Conservation (phyloP, 1,140 invertebrate genomes). For the Aphelenchoides avenae region DNA sequence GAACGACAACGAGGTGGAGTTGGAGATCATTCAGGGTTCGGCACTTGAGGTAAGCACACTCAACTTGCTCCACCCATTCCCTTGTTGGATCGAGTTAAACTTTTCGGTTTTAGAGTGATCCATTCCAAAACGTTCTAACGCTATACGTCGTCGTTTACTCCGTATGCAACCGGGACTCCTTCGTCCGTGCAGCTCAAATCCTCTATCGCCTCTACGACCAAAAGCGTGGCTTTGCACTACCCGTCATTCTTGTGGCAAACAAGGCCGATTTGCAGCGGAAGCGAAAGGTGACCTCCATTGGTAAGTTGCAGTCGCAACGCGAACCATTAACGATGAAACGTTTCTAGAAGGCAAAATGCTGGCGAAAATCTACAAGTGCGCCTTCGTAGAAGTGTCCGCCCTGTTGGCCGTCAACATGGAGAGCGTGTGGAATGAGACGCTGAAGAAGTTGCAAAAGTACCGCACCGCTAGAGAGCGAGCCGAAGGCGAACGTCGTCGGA, state of each 20-base stretch:
- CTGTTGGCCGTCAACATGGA: constrained; percentile 51
- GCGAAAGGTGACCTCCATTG: constrained; percentile 37
- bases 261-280: constrained; percentile 50
- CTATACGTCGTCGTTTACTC: constrained; percentile 45
- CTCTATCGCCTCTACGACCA: constrained; percentile 43
- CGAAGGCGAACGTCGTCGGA: too few relatives aligned
- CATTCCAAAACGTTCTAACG: constrained; percentile 27
- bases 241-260: constrained; percentile 46
- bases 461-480: constrained; percentile 12
- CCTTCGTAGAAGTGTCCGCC: constrained; percentile 43
- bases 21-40: constrained; percentile 47
- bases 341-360: constrained; percentile 54
- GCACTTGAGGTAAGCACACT: too few relatives aligned
- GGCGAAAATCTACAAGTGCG: constrained; percentile 50
- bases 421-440: constrained; percentile 39
- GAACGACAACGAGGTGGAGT: constrained; percentile 43
- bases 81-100: constrained; percentile 11
- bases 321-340: constrained; percentile 8
- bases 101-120: constrained; percentile 18
- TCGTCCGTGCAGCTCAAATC: constrained; percentile 41
- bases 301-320: constrained; percentile 22
- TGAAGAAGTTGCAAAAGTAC: constrained; percentile 42
- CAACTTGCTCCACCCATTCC: constrained; percentile 2
- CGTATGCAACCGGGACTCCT: constrained; percentile 48
- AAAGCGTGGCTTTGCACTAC: constrained; percentile 15